Conservation (phyloP, 2,113 vertebrate genomes). For the Nestor notabilis region DNA sequence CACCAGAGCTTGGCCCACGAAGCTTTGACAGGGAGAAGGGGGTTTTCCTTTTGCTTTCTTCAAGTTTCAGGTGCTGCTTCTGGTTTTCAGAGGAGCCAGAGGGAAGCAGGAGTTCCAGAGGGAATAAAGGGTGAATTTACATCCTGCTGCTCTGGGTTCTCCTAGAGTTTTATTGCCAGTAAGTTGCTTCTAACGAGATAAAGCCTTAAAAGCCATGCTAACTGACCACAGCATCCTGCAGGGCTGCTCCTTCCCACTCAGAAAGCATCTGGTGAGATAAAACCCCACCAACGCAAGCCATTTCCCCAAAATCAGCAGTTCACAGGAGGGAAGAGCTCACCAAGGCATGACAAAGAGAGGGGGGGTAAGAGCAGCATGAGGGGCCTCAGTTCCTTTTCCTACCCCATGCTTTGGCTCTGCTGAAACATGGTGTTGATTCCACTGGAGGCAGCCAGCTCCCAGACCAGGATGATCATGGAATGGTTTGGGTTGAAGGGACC, state of each 20-base stretch:
- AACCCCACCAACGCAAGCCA: rapidly evolving
- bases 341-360: rapidly evolving
- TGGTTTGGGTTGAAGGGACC: too few species aligned
- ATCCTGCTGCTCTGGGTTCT: rapidly evolving
- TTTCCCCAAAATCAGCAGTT: background rate
- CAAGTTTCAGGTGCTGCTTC: rapidly evolving
- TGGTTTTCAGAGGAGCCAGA: rapidly evolving
- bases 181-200: background rate
- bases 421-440: rapidly evolving
- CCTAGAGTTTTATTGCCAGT: background rate
- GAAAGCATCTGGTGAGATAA: background rate
- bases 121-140: too few species aligned
- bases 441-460: rapidly evolving
- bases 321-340: background rate
- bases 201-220: background rate
- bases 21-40: rapidly evolving
- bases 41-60: background rate
- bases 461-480: too few species aligned
- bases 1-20: rapidly evolving
- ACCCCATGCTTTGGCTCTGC: rapidly evolving
- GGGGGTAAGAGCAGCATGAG: rapidly evolving
- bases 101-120: background rate
- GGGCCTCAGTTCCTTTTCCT: background rate
- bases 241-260: background rate
- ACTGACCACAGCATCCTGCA: rapidly evolving